A percentile compares a stretch with the other conserved stretches of the same genome.
phyloP scores from a whole-genome alignment of 1,140 invertebrate species.

The Andrena cerasifolii region DNA sequence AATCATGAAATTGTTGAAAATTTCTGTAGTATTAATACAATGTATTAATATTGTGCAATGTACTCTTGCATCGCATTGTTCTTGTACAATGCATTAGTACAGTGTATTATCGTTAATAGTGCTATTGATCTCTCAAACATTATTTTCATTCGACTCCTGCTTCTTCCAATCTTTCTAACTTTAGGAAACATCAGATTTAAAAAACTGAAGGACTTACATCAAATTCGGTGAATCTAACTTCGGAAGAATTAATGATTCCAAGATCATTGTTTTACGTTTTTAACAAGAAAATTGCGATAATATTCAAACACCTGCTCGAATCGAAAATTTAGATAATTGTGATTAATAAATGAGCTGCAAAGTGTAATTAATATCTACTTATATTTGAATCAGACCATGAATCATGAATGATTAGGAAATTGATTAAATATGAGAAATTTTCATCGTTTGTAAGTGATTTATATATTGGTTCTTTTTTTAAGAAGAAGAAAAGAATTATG shows the following conservation, averaged over 20 bases:
- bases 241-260: no score
- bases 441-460: no score
- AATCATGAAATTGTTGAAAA: constrained; percentile 1
- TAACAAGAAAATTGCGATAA: no score
- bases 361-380: constrained; percentile 2
- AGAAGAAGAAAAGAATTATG: no score
- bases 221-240: not conserved
- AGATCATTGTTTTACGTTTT: no score
- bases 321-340: no score
- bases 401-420: not conserved
- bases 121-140: not conserved
- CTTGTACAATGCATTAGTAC: no score
- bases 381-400: not conserved
- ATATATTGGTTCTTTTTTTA: no score
- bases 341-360: no score
- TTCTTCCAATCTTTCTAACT: not conserved
- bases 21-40: constrained; percentile 10
- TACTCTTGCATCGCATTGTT: not conserved
- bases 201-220: not conserved
- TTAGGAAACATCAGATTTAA: no score
- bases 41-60: constrained; percentile 21
- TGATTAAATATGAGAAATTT: no score
- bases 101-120: not conserved
- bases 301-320: no score
- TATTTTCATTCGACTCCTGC: not conserved